Evolutionary conservation across 1,140 invertebrate genomes (phyloP), one percentile per base, ranked within the genome.

Genomic region (Patella vulgata): DNA sequence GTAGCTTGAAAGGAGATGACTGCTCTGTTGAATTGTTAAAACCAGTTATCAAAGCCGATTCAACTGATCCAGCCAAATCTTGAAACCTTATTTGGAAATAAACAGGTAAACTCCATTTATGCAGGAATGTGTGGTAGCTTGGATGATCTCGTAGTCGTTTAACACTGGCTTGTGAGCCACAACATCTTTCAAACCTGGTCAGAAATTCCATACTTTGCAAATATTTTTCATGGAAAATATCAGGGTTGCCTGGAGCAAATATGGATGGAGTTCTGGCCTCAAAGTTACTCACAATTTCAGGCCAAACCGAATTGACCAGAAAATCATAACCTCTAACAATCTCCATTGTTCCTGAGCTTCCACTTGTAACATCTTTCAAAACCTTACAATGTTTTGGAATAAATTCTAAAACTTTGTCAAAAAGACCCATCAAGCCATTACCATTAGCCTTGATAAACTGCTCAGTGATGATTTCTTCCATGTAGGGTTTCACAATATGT

Each of bases 41-140:
- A 28, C 74, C 76, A 39, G 71, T 74, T 30, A 76, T 83, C 39
- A 93, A 80, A 25, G 86, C 76, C 56, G 84, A 84, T 80, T 93
- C 91, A 50, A 91, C 85, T 12, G 73, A 80, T 67, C 90, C 89
- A 48, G 91, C 93, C 79, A 96, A 93, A 87, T 96, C 93, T 87
- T 96, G 93, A 86, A 95, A 86, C 88, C 88, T 87, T 74, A 97
- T 95, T 87, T 97, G 95, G 85, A 94, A 97, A 82, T 98, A 97
- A 19, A 98, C 93, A 31, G 94, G 91, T 28, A 97, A 86, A 85
- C 96, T 97, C 93, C 95, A 98, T 73, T 92, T 91, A 58, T 89
- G 88, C 50, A 93, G 86, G 82, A 96, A 95, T 47, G 74, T 76
- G 28, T 81, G 75, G 69, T 86, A 87, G 43, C 75, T 79, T 0